phyloP scores from a whole-genome alignment of 2,888 invertebrate genomes.

The Ceriagrion tenellum region DNA sequence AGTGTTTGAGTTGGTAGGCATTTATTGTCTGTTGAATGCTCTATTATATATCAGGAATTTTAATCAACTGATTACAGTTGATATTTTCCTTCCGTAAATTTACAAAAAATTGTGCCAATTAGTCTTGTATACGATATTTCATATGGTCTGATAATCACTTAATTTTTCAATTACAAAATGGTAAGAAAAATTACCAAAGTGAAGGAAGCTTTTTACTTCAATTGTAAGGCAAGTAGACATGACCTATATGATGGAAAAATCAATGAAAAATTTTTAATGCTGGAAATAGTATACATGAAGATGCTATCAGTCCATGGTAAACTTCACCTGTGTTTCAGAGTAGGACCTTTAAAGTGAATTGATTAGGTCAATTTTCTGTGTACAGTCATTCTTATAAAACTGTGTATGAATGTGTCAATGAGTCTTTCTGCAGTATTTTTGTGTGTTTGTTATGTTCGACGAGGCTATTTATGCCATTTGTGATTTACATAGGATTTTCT shows the following conservation, averaged over 20 bases:
- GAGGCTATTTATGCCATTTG: conserved; percentile 27
- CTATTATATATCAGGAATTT: neutral
- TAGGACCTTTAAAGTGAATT: conserved; percentile 27
- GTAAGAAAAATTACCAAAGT: neutral
- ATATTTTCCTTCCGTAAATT: conserved; percentile 33
- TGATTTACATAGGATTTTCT: neutral
- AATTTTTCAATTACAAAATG: conserved; percentile 1
- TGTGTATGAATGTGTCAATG: conserved; percentile 48
- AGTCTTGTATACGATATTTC: conserved; percentile 63
- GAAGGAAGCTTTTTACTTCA: conserved; percentile 8
- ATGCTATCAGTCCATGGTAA: neutral
- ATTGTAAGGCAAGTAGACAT: neutral
- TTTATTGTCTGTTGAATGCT: conserved; percentile 42
- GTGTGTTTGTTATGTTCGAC: conserved; percentile 12
- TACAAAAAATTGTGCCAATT: conserved; percentile 59
- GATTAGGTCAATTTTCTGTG: conserved; percentile 40
- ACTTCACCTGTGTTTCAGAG: neutral
- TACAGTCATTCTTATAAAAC: conserved; percentile 34
- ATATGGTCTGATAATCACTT: conserved; percentile 15
- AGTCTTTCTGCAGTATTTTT: conserved; percentile 53
- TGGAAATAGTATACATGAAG: neutral
- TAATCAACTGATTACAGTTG: conserved; percentile 18
- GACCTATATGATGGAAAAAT: neutral
- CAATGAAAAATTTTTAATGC: neutral
- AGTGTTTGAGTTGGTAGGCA: conserved; percentile 53